These are phyloP conservation scores for Phasia obesa DNA, from an alignment of 2,888 invertebrate species.

Conservation along the genomic window DNA sequence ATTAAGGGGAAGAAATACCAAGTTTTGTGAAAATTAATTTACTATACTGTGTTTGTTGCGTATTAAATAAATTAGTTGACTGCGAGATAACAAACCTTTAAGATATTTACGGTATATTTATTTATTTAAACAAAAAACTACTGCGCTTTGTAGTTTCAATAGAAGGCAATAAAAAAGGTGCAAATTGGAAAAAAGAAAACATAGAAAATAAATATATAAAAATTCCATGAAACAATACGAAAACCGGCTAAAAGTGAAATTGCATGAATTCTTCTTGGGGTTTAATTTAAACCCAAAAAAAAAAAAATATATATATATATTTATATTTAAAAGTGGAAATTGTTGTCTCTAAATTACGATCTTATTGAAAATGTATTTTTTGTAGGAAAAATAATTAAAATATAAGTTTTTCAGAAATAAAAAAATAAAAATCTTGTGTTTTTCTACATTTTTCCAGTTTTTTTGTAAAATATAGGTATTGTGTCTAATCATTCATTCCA, in stretches of 20 bases:
- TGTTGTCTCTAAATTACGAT: constrained; percentile 6
- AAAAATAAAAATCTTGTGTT: background rate
- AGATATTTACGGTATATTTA: constrained; percentile 72
- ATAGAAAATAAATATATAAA: constrained; percentile 31
- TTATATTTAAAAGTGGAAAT: constrained; percentile 3
- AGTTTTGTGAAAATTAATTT: constrained; percentile 75
- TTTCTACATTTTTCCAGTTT: background rate
- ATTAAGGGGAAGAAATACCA: constrained; percentile 51
- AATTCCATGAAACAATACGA: constrained; percentile 41
- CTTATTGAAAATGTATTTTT: background rate
- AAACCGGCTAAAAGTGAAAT: constrained; percentile 64
- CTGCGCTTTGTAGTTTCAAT: constrained; percentile 42
- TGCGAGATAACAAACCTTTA: constrained; percentile 79
- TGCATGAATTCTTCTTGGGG: constrained; percentile 35
- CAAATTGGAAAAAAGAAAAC: constrained; percentile 34
- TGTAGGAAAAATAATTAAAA: background rate
- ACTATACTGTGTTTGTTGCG: constrained; percentile 72
- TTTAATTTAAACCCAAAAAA: constrained; percentile 33
- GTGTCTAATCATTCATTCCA: constrained; percentile 57
- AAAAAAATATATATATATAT: background rate
- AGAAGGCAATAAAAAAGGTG: constrained; percentile 43
- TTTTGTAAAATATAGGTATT: background rate
- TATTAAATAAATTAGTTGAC: constrained; percentile 79
- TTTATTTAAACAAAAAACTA: constrained; percentile 24
- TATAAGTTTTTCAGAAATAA: background rate